Evolutionary conservation across 1,140 invertebrate genomes (phyloP), one percentile per base, ranked within the genome.

Genomic region (Drosophila subobscura): DNA sequence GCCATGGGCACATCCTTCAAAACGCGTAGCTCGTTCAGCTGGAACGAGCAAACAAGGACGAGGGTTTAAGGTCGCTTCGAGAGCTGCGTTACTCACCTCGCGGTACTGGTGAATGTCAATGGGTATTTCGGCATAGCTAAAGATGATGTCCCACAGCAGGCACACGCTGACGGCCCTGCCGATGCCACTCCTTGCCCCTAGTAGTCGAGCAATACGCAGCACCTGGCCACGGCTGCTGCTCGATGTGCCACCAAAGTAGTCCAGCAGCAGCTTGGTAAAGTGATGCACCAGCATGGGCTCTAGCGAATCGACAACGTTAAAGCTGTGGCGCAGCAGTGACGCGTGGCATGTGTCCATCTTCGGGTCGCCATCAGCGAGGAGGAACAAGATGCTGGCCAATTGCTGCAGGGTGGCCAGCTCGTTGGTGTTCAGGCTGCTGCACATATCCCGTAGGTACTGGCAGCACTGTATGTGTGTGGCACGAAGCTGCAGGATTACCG

Each of bases 271-370:
- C 7, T 47, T 16, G 14, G 54, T 65, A 1, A 65, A 53, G 27
- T 65, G 46, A 14, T 72, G 68, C n/a, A 72, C 42, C 37, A 65
- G 37, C 68, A 72, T 72, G 5, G 68, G 68, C 10, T 72, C 68
- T 12, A 72, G 33, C 5, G 68, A 42, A 6, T 49, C 16, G 0
- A 12, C 12, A 7, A 33, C 8, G 7, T 55, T 49, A 10, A 49
- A 65, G 7, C 23, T 20, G 7, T 46, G 50, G 3, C 50, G n/a
- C 10, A 59, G 12, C 8, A 72, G 54, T 0, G 23, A n/a, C 3
- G 25, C 23, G n/a, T 49, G 4, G 12, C 23, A 33, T 7, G 25
- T 16, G 5, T 12, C 37, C n/a, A 33, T 16, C 4, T 3, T 8
- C 5, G 0, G 14, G 4, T 3, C 8, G 6, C 5, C 16, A 5